Base-by-base conservation (phyloP, 2,888 invertebrate species). In the Neoscelio sp. region DNA sequence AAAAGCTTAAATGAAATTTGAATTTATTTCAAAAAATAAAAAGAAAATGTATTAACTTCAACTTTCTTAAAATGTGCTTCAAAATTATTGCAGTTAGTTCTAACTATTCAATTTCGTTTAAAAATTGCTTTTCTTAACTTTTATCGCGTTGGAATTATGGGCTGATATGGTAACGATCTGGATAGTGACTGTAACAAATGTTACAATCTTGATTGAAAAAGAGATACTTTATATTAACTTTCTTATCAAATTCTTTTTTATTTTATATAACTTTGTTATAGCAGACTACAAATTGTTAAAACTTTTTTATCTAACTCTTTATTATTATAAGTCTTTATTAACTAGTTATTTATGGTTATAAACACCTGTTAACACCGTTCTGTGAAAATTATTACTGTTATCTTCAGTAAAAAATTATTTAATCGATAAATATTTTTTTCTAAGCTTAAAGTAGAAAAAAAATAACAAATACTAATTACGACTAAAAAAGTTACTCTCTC, bases 191-290 rank as follows among this genome's bases (percentile, higher is more conserved):
- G 40, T 40, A 40, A 26, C 38, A 40, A 40, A 56, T 56, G 40
- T 56, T 40, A 15, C 17, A 56, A 56, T 56, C 56, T 40, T n/a
- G 56, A 56, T 40, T 56, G 40, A 56, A 40, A 56, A 40, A 17
- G 40, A 56, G 26, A 28, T 28, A 18, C 56, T 56, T 56, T 56
- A 26, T 40, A n/a, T n/a, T 40, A 56, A 56, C 40, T 56, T 56
- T 28, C 56, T 56, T 56, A 56, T 7, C 8, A 12, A 6, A 30
- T 30, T 8, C 30, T 30, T n/a, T 10, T 3, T n/a, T 30, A 3
- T 30, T 30, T 6, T 23, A 54, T 33, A 54, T 13, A 35, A 54
- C 54, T 54, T 35, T 23, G 20, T 23, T 23, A 38, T 38, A 38
- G 7, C 23, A 8, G 15, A 26, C 40, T 56, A 5, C 26, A n/a